Evolutionary conservation across 2,888 invertebrate species (phyloP), one percentile per base, ranked within the genome.

Genomic region (Lasioglossum figueresi): DNA sequence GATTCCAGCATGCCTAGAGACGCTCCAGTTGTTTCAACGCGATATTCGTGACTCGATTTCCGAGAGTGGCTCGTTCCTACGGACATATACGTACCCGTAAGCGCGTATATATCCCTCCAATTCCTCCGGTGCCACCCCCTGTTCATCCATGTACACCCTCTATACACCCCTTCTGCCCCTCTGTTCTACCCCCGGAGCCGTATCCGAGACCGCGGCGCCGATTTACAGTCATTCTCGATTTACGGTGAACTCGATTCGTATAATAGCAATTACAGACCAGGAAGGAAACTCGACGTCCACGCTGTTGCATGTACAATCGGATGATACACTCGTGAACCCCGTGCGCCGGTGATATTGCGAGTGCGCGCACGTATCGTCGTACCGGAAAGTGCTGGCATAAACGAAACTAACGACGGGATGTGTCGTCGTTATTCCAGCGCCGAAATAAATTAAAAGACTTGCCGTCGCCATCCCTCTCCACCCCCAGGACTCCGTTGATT

Each of bases 21-120:
- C 89, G 92, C 91, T 92, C 91, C 92, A 91, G 92, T 93, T 92
- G 91, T 91, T 89, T 89, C 90, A 90, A 92, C 90, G 92, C 92
- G 92, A 93, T 93, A 93, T 93, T 92, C 93, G 93, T 93, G 92
- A 93, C 93, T 93, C 92, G 92, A 92, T 93, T 93, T 90, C 89
- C 91, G 90, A 92, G 92, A 90, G 89, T 91, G 88, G 88, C 89
- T 86, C 86, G 83, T 86, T 73, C 76, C 72, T 8, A 70, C 43
- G 45, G 48, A 45, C 27, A 66, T 59, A 19, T 56, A 73, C 72
- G 52, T 76, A 63, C 68, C 71, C 78, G n/a, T 80, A 73, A 63
- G 72, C 80, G 45, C 37, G 40, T 72, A 83, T 75, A 82, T 84
- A 83, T 79, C 84, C 66, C 34, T 68, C 66, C 66, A 68, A 68